Evolutionary conservation across 35 echinoderm and acorn worm genomes (phyloP), one percentile per base, ranked within the genome.

Genomic region (Ptychodera flava): DNA sequence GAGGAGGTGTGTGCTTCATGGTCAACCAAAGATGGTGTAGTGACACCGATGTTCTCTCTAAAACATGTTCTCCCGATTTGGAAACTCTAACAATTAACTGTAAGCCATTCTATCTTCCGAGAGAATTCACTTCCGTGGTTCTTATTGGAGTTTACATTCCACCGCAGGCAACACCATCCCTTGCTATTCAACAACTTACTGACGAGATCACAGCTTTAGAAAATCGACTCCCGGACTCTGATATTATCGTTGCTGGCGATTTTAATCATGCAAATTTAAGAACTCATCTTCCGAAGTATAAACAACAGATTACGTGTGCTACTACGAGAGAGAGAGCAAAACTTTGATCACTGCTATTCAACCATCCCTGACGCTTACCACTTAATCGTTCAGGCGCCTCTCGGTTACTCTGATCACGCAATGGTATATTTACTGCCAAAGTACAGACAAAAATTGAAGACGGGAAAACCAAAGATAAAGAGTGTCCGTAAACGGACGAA

Each of bases 181-280:
- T 16, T 0, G 86, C 86, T 29, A 81, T 33, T 0, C 14, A 88
- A 35, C 86, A 80, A 88, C 27, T 81, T 88, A n/a, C 33, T 0
- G 0, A 32, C 0, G 15, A 52, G 33, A 52, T 37, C 36, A 82
- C 33, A 36, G 14, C n/a, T 35, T 37, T 80, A 0, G 35, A 80
- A 45, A 88, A 82, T 30, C n/a, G 36, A 10, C 32, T 36, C 36
- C 87, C 87, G 12, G 64, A 52, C 15, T 33, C 35, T 30, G 80
- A 31, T n/a, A 29, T 16, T 16, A 88, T 88, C 32, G 34, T 82
- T 0, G 1, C 30, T 0, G 87, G 87, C 16, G 87, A 88, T 27
- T 88, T 88, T 33, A 88, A 88, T 52, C 87, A 82, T 0, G 45
- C 36, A 0, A 88, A 88, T 34, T 28, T 88, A 27, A 88, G 33